Evolutionary conservation across 2,113 vertebrate species (phyloP).

Genomic region (Tonatia bakeri): DNA sequence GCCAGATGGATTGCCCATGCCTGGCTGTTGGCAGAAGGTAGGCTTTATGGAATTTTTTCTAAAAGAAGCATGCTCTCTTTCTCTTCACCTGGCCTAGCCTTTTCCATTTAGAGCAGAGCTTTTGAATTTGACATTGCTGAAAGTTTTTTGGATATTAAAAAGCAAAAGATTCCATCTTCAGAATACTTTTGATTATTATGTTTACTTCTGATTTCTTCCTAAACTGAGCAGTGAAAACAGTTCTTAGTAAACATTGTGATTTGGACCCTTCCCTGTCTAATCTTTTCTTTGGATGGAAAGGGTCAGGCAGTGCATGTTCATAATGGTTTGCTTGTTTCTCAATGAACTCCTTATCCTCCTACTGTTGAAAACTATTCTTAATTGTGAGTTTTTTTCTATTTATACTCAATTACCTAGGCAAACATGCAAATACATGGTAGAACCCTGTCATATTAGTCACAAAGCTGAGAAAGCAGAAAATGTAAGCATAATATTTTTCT

Average conservation of each 20-base stretch:
- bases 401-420: neutral
- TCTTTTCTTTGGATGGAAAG: slow-evolving; percentile 37
- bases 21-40: slow-evolving; percentile 99
- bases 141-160: neutral
- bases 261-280: neutral
- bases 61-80: neutral
- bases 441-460: slow-evolving; percentile 47
- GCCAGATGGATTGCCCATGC: slow-evolving; percentile 98
- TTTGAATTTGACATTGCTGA: slow-evolving; percentile 13
- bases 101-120: slow-evolving; percentile 22
- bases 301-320: neutral
- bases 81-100: slow-evolving; percentile 6
- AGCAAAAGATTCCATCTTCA: neutral
- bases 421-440: slow-evolving; percentile 35
- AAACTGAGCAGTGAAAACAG: neutral
- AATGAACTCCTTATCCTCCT: neutral
- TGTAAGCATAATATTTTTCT: neutral
- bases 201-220: neutral
- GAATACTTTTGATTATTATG: neutral
- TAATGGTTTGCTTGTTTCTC: slow-evolving; percentile 15
- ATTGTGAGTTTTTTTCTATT: neutral
- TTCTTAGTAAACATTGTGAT: neutral
- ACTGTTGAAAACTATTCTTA: neutral
- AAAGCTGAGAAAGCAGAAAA: slow-evolving; percentile 69
- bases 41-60: slow-evolving; percentile 55